Conservation (phyloP, 2,113 vertebrate genomes). For the Equus przewalskii region DNA sequence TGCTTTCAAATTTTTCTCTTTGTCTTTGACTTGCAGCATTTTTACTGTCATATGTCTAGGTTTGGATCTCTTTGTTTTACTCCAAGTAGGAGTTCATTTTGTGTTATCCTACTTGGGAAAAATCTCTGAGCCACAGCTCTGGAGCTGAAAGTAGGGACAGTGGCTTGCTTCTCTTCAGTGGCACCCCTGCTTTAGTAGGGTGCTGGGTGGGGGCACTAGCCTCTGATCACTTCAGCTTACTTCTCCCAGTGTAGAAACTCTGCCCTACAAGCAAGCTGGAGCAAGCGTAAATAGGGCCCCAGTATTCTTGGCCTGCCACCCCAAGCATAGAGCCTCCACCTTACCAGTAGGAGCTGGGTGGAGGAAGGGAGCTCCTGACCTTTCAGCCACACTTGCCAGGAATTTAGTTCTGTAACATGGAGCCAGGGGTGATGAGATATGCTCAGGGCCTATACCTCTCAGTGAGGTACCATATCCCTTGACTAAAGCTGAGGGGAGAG, state of each 20-base stretch:
- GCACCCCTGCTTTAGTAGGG: neutral
- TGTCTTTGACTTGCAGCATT: neutral
- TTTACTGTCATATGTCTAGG: neutral
- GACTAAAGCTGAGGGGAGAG: neutral
- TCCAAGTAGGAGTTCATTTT: neutral
- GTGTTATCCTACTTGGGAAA: neutral
- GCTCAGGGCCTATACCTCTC: neutral
- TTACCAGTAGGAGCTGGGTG: neutral
- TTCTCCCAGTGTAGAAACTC: neutral
- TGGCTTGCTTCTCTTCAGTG: neutral
- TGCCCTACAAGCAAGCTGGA: neutral
- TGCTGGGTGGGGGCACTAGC: neutral
- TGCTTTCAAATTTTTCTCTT: neutral
- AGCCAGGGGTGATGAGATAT: neutral
- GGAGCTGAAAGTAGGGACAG: neutral
- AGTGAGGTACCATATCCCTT: neutral
- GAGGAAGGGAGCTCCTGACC: neutral
- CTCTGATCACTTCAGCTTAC: neutral
- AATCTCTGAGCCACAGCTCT: neutral
- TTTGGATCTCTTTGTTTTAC: neutral
- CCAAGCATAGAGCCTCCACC: neutral
- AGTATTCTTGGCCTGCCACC: neutral
- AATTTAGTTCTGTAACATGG: neutral
- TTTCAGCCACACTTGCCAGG: neutral
- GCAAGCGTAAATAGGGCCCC: neutral